Percentiles rank a stretch among this genome's conserved stretches.
These are phyloP conservation scores for Stegophylla sp. DNA, from an alignment of 2,888 invertebrate genomes.

Conservation along the genomic window DNA sequence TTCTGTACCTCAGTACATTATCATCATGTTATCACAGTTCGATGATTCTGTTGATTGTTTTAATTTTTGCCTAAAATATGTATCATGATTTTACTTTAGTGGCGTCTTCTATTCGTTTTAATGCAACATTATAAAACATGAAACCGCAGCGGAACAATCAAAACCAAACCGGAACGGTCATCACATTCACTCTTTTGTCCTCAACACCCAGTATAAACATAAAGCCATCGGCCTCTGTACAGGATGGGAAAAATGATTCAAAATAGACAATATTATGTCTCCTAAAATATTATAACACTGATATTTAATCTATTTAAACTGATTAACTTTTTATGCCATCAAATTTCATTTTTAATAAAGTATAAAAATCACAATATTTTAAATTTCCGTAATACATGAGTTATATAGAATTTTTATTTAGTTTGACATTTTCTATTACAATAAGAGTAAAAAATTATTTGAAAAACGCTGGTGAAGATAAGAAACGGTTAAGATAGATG, in stretches of 20 bases:
- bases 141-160: conserved; percentile 50
- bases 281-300: neutral
- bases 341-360: too few species aligned
- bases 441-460: too few species aligned
- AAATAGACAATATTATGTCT: conserved; percentile 14
- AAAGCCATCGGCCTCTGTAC: conserved; percentile 24
- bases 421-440: too few species aligned
- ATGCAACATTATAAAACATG: conserved; percentile 39
- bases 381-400: too few species aligned
- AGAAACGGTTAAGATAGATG: too few species aligned
- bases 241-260: neutral
- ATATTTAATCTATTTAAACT: neutral
- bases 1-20: conserved; percentile 19
- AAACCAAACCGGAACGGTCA: conserved; percentile 54
- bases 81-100: neutral
- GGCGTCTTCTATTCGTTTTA: conserved; percentile 37
- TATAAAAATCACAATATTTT: too few species aligned
- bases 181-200: conserved; percentile 56
- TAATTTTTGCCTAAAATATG: conserved; percentile 33
- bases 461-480: too few species aligned
- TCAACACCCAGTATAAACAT: conserved; percentile 32
- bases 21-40: conserved; percentile 21
- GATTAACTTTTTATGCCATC: neutral
- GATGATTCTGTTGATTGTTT: conserved; percentile 43
- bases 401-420: too few species aligned